A percentile compares a stretch with the other conserved stretches of the same genome.
Conservation (phyloP, 35 echinoderm and acorn worm species). For the Anneissia japonica region DNA sequence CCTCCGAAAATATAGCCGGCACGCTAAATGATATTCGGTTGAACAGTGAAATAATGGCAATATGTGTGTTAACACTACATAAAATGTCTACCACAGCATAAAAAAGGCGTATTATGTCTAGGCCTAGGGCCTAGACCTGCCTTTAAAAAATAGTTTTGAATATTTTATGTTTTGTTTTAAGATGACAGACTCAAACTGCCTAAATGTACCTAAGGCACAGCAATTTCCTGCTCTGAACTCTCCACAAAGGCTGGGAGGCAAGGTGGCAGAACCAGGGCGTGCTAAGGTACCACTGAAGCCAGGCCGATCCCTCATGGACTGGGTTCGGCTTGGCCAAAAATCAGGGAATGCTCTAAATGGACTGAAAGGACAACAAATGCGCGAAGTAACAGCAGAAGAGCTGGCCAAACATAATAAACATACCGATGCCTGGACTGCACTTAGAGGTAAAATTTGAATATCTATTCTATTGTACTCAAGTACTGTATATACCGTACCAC, state of each 20-base stretch:
- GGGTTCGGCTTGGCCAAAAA: conserved; percentile 75
- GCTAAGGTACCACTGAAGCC: conserved; percentile 64
- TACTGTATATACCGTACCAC: too few species aligned
- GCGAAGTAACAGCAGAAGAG: conserved; percentile 55
- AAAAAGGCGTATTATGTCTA: too few species aligned
- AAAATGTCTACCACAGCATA: too few species aligned
- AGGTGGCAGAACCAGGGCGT: conserved; percentile 15
- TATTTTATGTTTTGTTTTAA: background rate
- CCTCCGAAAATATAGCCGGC: too few species aligned
- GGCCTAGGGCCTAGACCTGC: too few species aligned
- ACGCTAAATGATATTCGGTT: too few species aligned
- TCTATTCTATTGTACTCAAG: too few species aligned
- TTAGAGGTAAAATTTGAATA: conserved; percentile 59
- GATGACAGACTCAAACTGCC: conserved; percentile 13
- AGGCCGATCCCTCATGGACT: conserved; percentile 89
- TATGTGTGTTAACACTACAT: too few species aligned
- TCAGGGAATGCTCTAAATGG: conserved; percentile 66
- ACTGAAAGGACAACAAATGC: conserved; percentile 29
- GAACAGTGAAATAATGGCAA: too few species aligned
- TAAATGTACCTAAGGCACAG: conserved; percentile 46
- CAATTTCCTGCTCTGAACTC: conserved; percentile 74
- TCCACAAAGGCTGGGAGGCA: conserved; percentile 51
- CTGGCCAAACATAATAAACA: conserved; percentile 78
- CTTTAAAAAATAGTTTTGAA: too few species aligned
- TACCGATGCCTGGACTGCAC: conserved; percentile 76